Evolutionary conservation across 2,113 vertebrate species (phyloP).

Genomic region (Melierax canorus): DNA sequence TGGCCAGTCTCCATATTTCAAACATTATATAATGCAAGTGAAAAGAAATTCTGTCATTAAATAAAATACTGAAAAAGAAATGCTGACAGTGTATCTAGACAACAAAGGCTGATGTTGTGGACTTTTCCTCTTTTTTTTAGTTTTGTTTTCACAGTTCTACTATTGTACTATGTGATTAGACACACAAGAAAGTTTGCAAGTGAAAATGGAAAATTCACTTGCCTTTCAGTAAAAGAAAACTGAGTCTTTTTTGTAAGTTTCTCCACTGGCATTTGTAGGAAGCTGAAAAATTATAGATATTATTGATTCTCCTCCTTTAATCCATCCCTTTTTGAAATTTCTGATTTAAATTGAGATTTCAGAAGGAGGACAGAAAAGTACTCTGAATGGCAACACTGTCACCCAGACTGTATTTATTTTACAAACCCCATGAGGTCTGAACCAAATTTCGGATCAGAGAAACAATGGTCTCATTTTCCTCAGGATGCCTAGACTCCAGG

Average conservation of each 20-base stretch:
- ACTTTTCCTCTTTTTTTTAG: background rate
- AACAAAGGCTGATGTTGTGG: background rate
- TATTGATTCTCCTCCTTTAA: background rate
- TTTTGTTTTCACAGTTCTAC: background rate
- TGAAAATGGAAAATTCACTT: background rate
- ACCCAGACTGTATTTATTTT: background rate
- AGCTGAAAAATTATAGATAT: background rate
- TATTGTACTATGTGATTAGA: background rate
- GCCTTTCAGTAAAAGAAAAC: background rate
- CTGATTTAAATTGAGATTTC: background rate
- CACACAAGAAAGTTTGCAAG: background rate
- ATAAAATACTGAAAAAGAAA: slow-evolving; percentile 29
- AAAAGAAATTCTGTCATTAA: slow-evolving; percentile 55
- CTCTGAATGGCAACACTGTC: background rate
- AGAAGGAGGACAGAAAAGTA: background rate
- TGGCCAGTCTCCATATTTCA: slow-evolving; percentile 44
- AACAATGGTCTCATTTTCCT: background rate
- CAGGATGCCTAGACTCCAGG: background rate
- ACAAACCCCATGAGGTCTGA: background rate
- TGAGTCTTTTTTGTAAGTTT: background rate
- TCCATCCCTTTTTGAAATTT: background rate
- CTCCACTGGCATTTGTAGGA: background rate
- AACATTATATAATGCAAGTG: slow-evolving; percentile 22
- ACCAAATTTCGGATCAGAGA: background rate
- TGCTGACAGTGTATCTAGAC: background rate